phyloP scores from a whole-genome alignment of 1,140 invertebrate genomes.

The Homalodisca vitripennis region DNA sequence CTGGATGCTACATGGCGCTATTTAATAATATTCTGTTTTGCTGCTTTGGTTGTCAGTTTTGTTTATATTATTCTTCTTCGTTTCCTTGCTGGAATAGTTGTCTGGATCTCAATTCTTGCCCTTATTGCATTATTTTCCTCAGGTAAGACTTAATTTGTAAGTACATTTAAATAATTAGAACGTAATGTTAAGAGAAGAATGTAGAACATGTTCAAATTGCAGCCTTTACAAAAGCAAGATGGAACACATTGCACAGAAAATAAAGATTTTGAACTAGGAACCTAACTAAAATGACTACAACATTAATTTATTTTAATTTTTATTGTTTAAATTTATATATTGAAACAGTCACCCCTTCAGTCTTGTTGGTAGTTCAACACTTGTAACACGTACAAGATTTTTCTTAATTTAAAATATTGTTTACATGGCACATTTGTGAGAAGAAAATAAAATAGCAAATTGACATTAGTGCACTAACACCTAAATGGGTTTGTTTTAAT shows the following conservation, averaged over 20 bases:
- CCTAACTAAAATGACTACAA: not conserved
- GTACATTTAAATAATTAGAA: too few species aligned
- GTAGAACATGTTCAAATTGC: not conserved
- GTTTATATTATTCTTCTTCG: conserved; percentile 87
- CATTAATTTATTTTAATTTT: not conserved
- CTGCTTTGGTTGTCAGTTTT: conserved; percentile 71
- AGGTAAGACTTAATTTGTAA: conserved; percentile 49
- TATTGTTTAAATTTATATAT: too few species aligned
- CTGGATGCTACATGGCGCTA: conserved; percentile 66
- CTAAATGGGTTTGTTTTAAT: too few species aligned
- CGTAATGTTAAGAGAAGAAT: too few species aligned
- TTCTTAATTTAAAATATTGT: too few species aligned
- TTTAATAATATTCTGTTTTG: conserved; percentile 62
- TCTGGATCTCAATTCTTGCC: conserved; percentile 80
- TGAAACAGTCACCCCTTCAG: too few species aligned
- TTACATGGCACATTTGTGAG: too few species aligned
- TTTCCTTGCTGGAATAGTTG: conserved; percentile 80
- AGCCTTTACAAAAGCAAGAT: not conserved
- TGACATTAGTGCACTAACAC: too few species aligned
- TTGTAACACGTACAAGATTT: too few species aligned
- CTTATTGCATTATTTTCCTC: conserved; percentile 67
- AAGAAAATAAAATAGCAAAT: too few species aligned
- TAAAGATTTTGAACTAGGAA: not conserved
- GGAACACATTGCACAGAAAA: not conserved
- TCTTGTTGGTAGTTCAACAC: too few species aligned